Conservation (phyloP, 2,113 vertebrate species). For the Brienomyrus longianalis region DNA sequence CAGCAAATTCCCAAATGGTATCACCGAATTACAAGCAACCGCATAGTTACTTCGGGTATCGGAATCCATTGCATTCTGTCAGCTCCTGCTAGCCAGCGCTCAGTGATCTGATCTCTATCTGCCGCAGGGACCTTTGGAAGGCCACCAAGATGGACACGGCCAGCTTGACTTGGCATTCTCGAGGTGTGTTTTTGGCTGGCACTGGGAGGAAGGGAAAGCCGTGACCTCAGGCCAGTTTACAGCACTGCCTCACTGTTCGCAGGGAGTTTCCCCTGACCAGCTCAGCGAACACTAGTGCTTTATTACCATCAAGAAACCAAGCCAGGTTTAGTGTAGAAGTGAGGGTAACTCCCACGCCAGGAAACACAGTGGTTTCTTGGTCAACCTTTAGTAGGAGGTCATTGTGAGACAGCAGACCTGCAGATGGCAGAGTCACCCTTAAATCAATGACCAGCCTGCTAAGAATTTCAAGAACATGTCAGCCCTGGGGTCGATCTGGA, state of each 20-base stretch:
- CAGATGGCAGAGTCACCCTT: background rate
- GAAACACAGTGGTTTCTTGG: background rate
- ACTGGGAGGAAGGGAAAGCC: background rate
- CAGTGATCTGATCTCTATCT: slow-evolving; percentile 58
- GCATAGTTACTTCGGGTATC: slow-evolving; percentile 64
- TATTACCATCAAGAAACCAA: background rate
- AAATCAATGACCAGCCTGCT: background rate
- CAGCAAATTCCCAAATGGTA: slow-evolving; percentile 68
- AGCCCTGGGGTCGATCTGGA: background rate
- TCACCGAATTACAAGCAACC: slow-evolving; percentile 73
- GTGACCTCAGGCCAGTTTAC: background rate
- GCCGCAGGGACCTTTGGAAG: slow-evolving; percentile 50
- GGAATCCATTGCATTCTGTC: slow-evolving; percentile 80
- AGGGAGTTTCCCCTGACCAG: background rate
- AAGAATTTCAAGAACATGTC: background rate
- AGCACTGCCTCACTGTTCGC: background rate
- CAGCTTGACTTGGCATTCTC: background rate
- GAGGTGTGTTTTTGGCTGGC: background rate
- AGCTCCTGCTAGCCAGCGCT: slow-evolving; percentile 55
- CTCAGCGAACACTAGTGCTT: background rate
- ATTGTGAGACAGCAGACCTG: background rate
- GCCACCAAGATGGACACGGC: background rate
- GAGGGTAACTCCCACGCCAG: background rate
- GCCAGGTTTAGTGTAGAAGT: background rate
- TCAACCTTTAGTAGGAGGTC: background rate